Base-by-base conservation (phyloP, 2,113 vertebrate species). In the Marmota flaviventris region DNA sequence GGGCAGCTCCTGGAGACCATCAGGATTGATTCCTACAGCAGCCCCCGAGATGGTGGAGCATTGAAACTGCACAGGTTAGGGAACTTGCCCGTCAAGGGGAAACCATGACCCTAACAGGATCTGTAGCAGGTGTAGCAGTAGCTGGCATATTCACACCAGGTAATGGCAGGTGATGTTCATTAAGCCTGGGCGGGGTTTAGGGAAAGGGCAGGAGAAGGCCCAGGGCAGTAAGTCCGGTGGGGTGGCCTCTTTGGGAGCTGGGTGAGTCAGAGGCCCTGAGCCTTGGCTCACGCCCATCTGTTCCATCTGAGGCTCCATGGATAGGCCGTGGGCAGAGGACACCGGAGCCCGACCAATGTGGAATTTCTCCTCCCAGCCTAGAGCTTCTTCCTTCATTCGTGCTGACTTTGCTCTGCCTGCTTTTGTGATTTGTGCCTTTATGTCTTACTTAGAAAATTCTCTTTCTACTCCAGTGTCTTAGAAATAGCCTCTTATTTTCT, bases 401-500 rank as follows among this genome's bases (percentile, higher is more conserved):
- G 48, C 17, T 61, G 48, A 77, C 27, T 70, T 42, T 76, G 22
- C 34, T 75, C 25, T 70, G 32, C 6, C 13, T 89, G 18, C 48
- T 83, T 82, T 77, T 76, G 37, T 65, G 58, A 53, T 53, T 53
- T 53, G 13, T 17, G 51, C 13, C 51, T 53, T 53, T 17, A 53
- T 1, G 51, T 53, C 27, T 53, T 18, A 85, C 53, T 39, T 51
- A 70, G 51, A 67, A 61, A 91, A 87, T 76, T 58, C 22, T 20
- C 48, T 61, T 81, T 37, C 8, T 45, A 75, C 18, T 22, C 56
- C 14, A 67, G 4, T 34, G 20, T 77, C 70, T 84, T 20, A 70
- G 91, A 81, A 93, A 69, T 25, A 51, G 13, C 25, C 65, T 86
- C 12, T 58, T 69, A 42, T 84, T 79, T 82, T 91, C 67, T 91